Conservation (phyloP, 2,888 invertebrate species). For the Andrena trimmerana region DNA sequence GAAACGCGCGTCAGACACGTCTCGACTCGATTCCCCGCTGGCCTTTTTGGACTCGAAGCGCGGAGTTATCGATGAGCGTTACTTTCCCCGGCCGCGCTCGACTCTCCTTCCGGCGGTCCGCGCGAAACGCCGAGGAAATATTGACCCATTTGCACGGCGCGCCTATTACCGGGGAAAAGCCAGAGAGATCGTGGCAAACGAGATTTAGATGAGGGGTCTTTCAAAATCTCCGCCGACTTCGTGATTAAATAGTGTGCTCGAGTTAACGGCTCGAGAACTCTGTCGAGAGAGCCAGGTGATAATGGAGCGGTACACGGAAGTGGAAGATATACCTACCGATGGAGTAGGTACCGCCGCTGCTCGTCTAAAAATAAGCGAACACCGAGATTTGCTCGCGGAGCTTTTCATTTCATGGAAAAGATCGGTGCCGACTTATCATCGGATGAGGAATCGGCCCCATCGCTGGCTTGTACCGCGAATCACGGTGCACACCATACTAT, state of each 20-base stretch:
- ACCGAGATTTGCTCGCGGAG: not conserved
- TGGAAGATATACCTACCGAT: not conserved
- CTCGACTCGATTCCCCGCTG: conserved; percentile 17
- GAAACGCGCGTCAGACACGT: conserved; percentile 21
- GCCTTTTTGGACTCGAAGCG: conserved; percentile 36
- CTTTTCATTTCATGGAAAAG: not conserved
- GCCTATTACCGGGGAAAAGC: not conserved
- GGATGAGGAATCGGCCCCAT: not conserved
- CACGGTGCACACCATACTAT: not conserved
- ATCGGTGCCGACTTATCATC: not conserved
- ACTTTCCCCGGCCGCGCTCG: conserved; percentile 28
- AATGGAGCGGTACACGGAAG: not conserved
- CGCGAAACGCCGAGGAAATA: conserved; percentile 1
- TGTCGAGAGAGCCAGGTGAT: not conserved
- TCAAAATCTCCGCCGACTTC: not conserved
- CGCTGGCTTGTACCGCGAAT: not conserved
- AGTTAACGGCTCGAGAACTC: not conserved
- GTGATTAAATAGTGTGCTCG: not conserved
- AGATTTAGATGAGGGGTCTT: conserved; percentile 1
- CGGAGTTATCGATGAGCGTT: conserved; percentile 38
- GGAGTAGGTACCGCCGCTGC: not conserved
- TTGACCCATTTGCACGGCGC: conserved; percentile 16
- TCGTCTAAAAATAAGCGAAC: too few relatives aligned
- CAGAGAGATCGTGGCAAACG: not conserved
- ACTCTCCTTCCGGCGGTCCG: not conserved